Conservation (phyloP, 2,888 invertebrate genomes). For the Phasia obesa region DNA sequence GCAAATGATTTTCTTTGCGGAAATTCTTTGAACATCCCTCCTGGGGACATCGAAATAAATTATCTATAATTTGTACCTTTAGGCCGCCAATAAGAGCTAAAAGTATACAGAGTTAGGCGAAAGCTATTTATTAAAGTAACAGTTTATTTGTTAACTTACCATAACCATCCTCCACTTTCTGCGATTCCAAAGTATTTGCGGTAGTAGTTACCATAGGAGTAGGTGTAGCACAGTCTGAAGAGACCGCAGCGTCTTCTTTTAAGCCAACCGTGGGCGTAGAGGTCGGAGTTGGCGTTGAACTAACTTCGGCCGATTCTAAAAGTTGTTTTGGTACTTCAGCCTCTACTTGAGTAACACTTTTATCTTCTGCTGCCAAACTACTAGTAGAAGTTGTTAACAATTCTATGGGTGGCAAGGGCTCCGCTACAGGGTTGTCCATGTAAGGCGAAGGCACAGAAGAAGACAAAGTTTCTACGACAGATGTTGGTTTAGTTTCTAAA, state of each 20-base stretch:
- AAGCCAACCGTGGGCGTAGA: slow-evolving; percentile 46
- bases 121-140: background rate
- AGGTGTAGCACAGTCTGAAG: slow-evolving; percentile 53
- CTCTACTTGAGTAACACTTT: slow-evolving; percentile 67
- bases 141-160: slow-evolving; percentile 74
- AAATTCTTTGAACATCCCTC: slow-evolving; percentile 94
- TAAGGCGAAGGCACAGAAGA: slow-evolving; percentile 71
- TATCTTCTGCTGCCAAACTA: slow-evolving; percentile 63
- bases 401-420: slow-evolving; percentile 79
- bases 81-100: slow-evolving; percentile 84
- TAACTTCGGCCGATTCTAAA: slow-evolving; percentile 57
- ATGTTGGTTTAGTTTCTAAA: slow-evolving; percentile 61
- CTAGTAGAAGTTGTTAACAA: slow-evolving; percentile 77
- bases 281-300: slow-evolving; percentile 66
- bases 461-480: slow-evolving; percentile 42
- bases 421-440: slow-evolving; percentile 78
- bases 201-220: slow-evolving; percentile 7
- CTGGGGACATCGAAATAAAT: slow-evolving; percentile 88
- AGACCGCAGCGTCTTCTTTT: slow-evolving; percentile 52
- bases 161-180: slow-evolving; percentile 78
- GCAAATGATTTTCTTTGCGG: slow-evolving; percentile 93
- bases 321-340: slow-evolving; percentile 67
- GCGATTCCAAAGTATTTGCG: slow-evolving; percentile 4
- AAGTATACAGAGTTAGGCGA: slow-evolving; percentile 15
- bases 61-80: slow-evolving; percentile 88